Base-by-base conservation (phyloP, 2,113 vertebrate species). In the sheep (Ovis aries) region DNA sequence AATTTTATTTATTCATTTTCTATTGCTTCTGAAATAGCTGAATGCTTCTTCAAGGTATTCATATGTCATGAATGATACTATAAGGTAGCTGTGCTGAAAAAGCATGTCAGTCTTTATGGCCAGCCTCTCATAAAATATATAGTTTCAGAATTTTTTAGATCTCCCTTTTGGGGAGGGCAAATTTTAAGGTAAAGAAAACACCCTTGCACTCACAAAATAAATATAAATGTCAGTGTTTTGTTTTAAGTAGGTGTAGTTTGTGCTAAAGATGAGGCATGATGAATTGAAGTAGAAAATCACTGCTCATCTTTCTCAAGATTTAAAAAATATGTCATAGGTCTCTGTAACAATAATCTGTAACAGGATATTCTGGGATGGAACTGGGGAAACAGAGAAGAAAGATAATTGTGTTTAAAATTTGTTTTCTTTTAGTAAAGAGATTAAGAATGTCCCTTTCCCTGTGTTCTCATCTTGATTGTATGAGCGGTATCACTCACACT, bases 81-180 rank as follows among this genome's bases (percentile, higher is more conserved):
- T 97, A 97, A 98, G 82, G 71, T 96, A 97, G n/a, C 93, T 97
- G 88, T 98, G 86, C 81, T 88, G 88, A 91, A 94, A 98, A 96
- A 90, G 60, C 88, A 89, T 96, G 96, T 97, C 91, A 97, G 74
- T 97, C 94, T 98, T 97, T 94, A 92, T 86, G 95, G 77, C 11
- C 6, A 88, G 67, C 71, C 77, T 96, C 55, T 97, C 90, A 17
- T 97, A 96, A 96, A 97, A 2, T 97, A 97, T 96, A 90, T 95
- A 98, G 90, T 98, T 98, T 98, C 86, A 97, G 55, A 52, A 77
- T 95, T 98, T 92, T 78, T 53, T 96, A 95, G 84, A 62, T 97
- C 93, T 98, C 86, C 87, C 23, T 48, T 53, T 25, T n/a, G 31
- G 27, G 6, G 27, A 23, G 6, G 23, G 33, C 5, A 71, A 29